These are phyloP conservation scores for Ormia ochracea DNA, from an alignment of 2,888 invertebrate species.

Conservation along the genomic window DNA sequence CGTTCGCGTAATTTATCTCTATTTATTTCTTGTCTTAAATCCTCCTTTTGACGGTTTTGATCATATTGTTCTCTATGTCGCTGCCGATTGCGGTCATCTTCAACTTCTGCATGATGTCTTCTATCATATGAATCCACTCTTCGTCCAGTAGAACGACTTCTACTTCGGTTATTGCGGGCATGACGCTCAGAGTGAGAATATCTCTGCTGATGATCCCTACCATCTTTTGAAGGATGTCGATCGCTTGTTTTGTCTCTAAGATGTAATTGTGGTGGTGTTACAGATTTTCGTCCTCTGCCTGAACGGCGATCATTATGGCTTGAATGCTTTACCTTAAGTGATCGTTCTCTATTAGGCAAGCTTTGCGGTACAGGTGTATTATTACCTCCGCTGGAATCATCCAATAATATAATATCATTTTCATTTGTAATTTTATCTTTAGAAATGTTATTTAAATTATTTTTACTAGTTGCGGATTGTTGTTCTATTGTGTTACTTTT, in stretches of 20 bases:
- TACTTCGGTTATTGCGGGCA: constrained; percentile 47
- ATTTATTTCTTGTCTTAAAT: constrained; percentile 77
- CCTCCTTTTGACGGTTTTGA: constrained; percentile 75
- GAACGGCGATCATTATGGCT: constrained; percentile 51
- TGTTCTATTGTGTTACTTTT: constrained; percentile 32
- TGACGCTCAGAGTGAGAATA: constrained; percentile 46
- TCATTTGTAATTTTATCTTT: constrained; percentile 74
- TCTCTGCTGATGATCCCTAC: constrained; percentile 39
- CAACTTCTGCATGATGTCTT: constrained; percentile 59
- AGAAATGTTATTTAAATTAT: constrained; percentile 75
- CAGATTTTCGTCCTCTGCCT: constrained; percentile 22
- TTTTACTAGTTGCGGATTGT: constrained; percentile 74
- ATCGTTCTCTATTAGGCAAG: constrained; percentile 62
- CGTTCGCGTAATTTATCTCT: constrained; percentile 78
- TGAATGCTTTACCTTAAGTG: constrained; percentile 41
- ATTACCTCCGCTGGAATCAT: constrained; percentile 82
- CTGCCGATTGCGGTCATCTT: constrained; percentile 60
- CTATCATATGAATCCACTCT: constrained; percentile 48
- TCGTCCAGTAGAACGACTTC: constrained; percentile 64
- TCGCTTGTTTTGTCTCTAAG: constrained; percentile 42
- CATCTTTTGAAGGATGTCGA: constrained; percentile 19
- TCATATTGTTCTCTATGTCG: constrained; percentile 77
- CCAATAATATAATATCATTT: constrained; percentile 81
- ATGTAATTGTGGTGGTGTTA: constrained; percentile 32
- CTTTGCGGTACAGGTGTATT: constrained; percentile 76